Conservation (phyloP, 2,113 vertebrate genomes). For the Macrotus californicus region DNA sequence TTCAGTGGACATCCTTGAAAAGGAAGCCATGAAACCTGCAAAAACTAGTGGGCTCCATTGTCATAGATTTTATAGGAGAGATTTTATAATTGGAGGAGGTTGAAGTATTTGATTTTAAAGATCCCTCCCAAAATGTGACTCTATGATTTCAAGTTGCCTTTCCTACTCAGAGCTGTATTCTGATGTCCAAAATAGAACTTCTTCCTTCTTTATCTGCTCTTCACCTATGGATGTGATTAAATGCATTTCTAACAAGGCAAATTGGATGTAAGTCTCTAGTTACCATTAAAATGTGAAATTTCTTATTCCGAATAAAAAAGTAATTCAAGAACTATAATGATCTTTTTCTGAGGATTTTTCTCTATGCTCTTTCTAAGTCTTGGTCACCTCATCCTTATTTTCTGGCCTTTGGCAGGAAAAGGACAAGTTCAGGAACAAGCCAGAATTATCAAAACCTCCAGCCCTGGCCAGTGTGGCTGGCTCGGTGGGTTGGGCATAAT, state of each 20-base stretch:
- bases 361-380: background rate
- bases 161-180: background rate
- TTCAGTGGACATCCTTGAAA: background rate
- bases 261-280: background rate
- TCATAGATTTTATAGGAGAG: background rate
- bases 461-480: too few species aligned
- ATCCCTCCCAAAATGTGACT: background rate
- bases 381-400: background rate
- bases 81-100: background rate
- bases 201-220: background rate
- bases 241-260: background rate
- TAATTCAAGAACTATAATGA: background rate
- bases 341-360: background rate
- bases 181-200: background rate
- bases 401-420: background rate
- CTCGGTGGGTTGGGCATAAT: too few species aligned
- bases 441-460: background rate
- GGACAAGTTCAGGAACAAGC: background rate
- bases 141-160: background rate
- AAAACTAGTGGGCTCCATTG: background rate
- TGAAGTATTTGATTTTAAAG: conserved; percentile 4
- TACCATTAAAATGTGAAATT: conserved; percentile 15
- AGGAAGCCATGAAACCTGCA: background rate
- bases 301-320: background rate
- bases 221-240: background rate